These are phyloP conservation scores for Drosophila aff. DNA, from an alignment of 1,140 invertebrate species.

Conservation along the genomic window DNA sequence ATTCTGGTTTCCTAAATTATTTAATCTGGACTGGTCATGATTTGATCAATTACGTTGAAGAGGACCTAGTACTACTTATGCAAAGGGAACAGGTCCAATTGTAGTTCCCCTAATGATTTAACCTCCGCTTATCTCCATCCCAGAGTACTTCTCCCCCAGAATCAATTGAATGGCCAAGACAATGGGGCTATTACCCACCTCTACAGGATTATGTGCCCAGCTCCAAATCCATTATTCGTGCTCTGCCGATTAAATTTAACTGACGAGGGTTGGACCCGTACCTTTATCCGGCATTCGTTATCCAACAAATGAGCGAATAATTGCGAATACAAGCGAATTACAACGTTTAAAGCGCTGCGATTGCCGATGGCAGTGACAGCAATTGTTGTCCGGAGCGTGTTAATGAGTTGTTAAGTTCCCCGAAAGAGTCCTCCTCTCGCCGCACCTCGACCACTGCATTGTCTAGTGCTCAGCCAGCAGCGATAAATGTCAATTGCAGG, in stretches of 20 bases:
- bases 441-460: slow-evolving; percentile 27
- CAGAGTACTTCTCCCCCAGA: not conserved
- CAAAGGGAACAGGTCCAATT: not conserved
- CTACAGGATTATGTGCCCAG: not conserved
- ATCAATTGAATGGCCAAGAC: slow-evolving; percentile 33
- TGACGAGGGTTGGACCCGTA: slow-evolving; percentile 55
- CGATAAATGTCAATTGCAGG: slow-evolving; percentile 80
- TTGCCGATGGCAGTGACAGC: slow-evolving; percentile 45
- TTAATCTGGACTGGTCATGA: not conserved
- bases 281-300: slow-evolving; percentile 31
- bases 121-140: not conserved
- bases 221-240: not conserved
- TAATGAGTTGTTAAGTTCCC: slow-evolving; percentile 78
- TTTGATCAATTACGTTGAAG: not conserved
- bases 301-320: slow-evolving; percentile 57
- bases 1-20: too few relatives aligned
- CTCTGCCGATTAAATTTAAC: slow-evolving; percentile 51
- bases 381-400: slow-evolving; percentile 71
- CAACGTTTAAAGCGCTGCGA: slow-evolving; percentile 55
- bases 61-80: not conserved
- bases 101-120: not conserved
- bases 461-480: slow-evolving; percentile 54
- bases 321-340: slow-evolving; percentile 58
- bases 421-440: slow-evolving; percentile 38
- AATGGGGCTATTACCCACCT: slow-evolving; percentile 16